Conservation (phyloP, 1,140 invertebrate species). For the Zaprionus lachaisei region DNA sequence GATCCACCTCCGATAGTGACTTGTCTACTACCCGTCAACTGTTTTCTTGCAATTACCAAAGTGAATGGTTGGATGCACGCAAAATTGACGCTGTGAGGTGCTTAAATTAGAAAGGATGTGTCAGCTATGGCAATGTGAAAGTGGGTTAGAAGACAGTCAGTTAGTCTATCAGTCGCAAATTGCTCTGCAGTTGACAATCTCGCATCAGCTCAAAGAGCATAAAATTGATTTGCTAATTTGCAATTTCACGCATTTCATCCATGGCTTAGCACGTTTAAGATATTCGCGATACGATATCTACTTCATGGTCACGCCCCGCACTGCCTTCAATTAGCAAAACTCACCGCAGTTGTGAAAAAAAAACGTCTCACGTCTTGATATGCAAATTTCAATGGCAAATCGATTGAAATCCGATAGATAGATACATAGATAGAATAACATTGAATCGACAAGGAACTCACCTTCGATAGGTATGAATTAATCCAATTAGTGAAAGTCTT, state of each 20-base stretch:
- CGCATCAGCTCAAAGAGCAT: background rate
- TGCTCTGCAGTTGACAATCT: slow-evolving; percentile 18
- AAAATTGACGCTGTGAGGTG: slow-evolving; percentile 34
- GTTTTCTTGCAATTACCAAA: slow-evolving; percentile 38
- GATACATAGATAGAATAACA: background rate
- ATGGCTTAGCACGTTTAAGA: background rate
- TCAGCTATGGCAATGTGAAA: slow-evolving; percentile 24
- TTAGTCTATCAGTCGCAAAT: slow-evolving; percentile 14
- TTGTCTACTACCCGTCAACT: background rate
- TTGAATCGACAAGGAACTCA: slow-evolving; percentile 85
- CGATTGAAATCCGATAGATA: slow-evolving; percentile 43
- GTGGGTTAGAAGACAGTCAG: slow-evolving; percentile 34
- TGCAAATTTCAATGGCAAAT: slow-evolving; percentile 70
- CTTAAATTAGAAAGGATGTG: slow-evolving; percentile 54
- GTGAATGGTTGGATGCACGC: slow-evolving; percentile 36
- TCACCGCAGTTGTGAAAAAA: background rate
- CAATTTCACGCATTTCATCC: slow-evolving; percentile 7
- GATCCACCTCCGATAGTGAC: background rate
- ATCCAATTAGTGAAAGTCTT: slow-evolving; percentile 99
- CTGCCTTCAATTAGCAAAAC: background rate
- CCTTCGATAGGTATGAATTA: slow-evolving; percentile 98
- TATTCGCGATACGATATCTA: background rate
- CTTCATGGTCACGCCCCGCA: background rate
- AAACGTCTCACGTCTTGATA: slow-evolving; percentile 50
- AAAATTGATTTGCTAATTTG: slow-evolving; percentile 21